Percentiles rank a stretch among this genome's conserved stretches.
phyloP scores from a whole-genome alignment of 37 sponge, comb jelly and placozoan species.

The Lycopodina hypogea region DNA sequence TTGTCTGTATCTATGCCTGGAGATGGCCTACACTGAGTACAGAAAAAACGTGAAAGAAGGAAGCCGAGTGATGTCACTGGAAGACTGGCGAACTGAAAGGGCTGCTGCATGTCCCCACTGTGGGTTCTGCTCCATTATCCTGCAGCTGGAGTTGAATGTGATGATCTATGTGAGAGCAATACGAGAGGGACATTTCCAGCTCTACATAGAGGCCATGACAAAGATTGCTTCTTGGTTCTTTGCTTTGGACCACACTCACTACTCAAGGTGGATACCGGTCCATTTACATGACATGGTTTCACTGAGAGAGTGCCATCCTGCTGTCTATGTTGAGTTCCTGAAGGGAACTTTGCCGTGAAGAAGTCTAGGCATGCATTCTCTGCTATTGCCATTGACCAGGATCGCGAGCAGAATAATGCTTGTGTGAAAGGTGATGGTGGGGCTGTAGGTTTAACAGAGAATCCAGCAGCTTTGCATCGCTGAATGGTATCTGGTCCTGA shows the following conservation, averaged over 20 bases:
- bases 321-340: background rate
- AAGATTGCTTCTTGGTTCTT: background rate
- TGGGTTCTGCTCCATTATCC: background rate
- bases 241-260: background rate
- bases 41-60: too few species aligned
- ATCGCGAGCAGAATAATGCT: too few species aligned
- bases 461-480: background rate
- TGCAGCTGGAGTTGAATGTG: background rate
- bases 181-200: background rate
- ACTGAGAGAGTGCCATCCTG: background rate
- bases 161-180: background rate
- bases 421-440: too few species aligned
- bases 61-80: too few species aligned
- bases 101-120: background rate
- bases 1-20: constrained; percentile 18
- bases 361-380: background rate
- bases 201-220: background rate
- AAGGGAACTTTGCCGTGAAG: background rate
- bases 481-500: too few species aligned
- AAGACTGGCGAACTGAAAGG: too few species aligned
- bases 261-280: constrained; percentile 6
- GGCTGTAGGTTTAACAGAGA: background rate
- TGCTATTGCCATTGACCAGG: too few species aligned
- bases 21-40: too few species aligned
- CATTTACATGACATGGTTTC: constrained; percentile 1